Evolutionary conservation across 2,888 invertebrate species (phyloP).

Genomic region (Branchellion lobata): DNA sequence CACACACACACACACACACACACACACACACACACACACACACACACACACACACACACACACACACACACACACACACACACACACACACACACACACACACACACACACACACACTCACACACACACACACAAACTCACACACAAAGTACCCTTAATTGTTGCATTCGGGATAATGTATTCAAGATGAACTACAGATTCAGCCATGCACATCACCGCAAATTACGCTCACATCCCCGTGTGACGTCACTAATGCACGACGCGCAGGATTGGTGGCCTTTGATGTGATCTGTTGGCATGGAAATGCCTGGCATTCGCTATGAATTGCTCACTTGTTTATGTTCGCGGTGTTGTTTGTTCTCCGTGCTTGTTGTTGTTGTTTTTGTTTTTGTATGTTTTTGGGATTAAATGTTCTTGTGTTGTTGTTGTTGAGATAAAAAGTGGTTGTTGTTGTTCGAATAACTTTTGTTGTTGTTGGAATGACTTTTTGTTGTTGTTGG

Average conservation of each 20-base stretch:
- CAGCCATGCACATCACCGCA: not conserved
- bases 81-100: too few species aligned
- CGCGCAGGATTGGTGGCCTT: not conserved
- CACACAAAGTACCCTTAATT: not conserved
- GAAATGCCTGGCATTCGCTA: not conserved
- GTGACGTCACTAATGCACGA: constrained; percentile 9
- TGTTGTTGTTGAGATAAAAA: not conserved
- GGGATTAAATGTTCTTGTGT: not conserved
- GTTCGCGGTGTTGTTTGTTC: not conserved
- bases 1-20: not conserved
- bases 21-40: not conserved
- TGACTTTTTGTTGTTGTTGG: not conserved
- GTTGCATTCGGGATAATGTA: not conserved
- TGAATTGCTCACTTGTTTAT: not conserved
- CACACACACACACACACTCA: too few species aligned
- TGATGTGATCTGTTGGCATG: constrained; percentile 9
- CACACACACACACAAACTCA: too few species aligned
- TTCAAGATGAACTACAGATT: not conserved
- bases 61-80: not conserved
- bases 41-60: not conserved
- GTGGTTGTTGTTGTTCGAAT: not conserved
- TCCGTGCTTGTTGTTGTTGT: not conserved
- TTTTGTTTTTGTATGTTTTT: not conserved
- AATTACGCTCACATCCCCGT: not conserved
- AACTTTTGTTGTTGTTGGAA: not conserved